phyloP scores from a whole-genome alignment of 2,888 invertebrate genomes.

The Luperina nickerlii region DNA sequence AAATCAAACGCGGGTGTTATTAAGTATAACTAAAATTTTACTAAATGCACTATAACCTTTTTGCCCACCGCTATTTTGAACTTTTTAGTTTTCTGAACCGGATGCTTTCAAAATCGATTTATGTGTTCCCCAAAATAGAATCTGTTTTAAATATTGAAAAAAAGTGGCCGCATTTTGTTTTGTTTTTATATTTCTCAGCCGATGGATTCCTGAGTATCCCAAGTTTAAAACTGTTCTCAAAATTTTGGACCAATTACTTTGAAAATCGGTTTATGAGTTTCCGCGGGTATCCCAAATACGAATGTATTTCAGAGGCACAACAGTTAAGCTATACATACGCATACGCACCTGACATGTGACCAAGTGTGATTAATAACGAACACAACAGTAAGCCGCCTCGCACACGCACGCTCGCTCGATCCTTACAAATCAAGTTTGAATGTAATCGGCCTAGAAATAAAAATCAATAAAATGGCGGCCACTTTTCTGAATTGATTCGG shows the following conservation, averaged over 20 bases:
- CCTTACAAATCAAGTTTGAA: too few species aligned
- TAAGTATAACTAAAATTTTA: background rate
- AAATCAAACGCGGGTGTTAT: background rate
- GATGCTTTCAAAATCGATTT: background rate
- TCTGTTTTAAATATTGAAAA: too few species aligned
- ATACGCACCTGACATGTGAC: slow-evolving; percentile 85
- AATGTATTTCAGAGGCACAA: slow-evolving; percentile 77
- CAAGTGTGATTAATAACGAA: slow-evolving; percentile 70
- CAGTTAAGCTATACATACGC: slow-evolving; percentile 84
- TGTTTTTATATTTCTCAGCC: too few species aligned
- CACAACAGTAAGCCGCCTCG: slow-evolving; percentile 42
- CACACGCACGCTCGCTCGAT: too few species aligned
- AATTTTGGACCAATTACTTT: background rate
- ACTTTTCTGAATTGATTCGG: too few species aligned
- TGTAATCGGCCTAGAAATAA: too few species aligned
- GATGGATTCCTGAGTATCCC: too few species aligned
- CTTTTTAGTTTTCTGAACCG: background rate
- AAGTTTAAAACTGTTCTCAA: background rate
- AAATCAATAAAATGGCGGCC: too few species aligned
- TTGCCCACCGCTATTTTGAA: background rate
- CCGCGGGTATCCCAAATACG: too few species aligned
- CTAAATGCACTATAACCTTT: too few species aligned
- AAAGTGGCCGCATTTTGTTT: too few species aligned
- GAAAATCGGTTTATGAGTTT: background rate
- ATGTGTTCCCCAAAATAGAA: background rate